Conservation (phyloP, 2,888 invertebrate species). For the Dinocampus coccinellae region DNA sequence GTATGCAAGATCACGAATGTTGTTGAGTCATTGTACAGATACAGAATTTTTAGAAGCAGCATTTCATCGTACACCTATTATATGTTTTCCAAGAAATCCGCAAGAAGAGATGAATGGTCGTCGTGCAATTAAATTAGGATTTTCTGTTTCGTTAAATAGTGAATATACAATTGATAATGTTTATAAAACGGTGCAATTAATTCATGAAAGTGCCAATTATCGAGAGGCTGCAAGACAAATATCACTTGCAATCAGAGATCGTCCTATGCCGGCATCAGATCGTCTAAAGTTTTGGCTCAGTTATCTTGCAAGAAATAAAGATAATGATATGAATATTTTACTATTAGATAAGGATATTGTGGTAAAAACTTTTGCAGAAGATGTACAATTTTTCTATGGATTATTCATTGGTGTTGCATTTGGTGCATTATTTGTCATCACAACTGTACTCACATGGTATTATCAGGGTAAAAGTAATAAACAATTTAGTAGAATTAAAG, state of each 20-base stretch:
- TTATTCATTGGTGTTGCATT: slow-evolving; percentile 55
- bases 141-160: slow-evolving; percentile 47
- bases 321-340: slow-evolving; percentile 51
- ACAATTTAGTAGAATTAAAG: slow-evolving; percentile 31
- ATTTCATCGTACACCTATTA: slow-evolving; percentile 64
- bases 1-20: slow-evolving; percentile 58
- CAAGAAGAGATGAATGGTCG: slow-evolving; percentile 56
- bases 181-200: slow-evolving; percentile 46
- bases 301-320: slow-evolving; percentile 57
- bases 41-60: slow-evolving; percentile 62
- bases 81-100: slow-evolving; percentile 61
- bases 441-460: slow-evolving; percentile 33
- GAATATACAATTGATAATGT: slow-evolving; percentile 48
- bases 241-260: slow-evolving; percentile 62
- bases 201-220: slow-evolving; percentile 55
- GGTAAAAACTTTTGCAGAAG: slow-evolving; percentile 55
- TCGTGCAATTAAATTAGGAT: slow-evolving; percentile 58
- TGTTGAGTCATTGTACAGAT: slow-evolving; percentile 63
- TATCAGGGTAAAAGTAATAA: slow-evolving; percentile 27
- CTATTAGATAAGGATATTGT: slow-evolving; percentile 45
- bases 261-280: slow-evolving; percentile 62
- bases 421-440: slow-evolving; percentile 38
- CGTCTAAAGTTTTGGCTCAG: slow-evolving; percentile 61
- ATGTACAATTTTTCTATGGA: slow-evolving; percentile 56
- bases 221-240: slow-evolving; percentile 60